These are phyloP conservation scores for Girardinichthys multiradiatus DNA, from an alignment of 2,113 vertebrate species.

Conservation along the genomic window DNA sequence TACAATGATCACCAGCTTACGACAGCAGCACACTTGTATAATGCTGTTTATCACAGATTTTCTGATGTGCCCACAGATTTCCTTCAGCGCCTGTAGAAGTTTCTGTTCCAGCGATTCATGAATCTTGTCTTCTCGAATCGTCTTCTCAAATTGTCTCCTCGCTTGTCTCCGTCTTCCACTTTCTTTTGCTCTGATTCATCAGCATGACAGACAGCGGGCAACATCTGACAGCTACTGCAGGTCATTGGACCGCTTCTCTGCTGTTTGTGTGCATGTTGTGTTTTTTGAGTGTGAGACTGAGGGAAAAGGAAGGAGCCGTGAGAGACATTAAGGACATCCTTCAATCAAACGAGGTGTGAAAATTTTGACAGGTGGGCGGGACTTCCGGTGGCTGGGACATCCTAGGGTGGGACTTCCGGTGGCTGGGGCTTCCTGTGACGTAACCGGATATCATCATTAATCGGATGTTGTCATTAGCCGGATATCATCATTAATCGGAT, in stretches of 20 bases:
- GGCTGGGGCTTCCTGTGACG: too few relatives aligned
- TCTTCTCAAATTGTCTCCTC: constrained; percentile 33
- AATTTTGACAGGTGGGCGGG: too few relatives aligned
- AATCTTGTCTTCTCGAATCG: constrained; percentile 30
- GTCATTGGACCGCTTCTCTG: constrained; percentile 38
- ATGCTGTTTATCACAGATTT: constrained; percentile 12
- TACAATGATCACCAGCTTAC: constrained; percentile 3
- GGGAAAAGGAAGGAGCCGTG: not conserved
- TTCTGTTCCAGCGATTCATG: constrained; percentile 25
- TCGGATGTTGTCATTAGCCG: too few relatives aligned
- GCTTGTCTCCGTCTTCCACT: constrained; percentile 39
- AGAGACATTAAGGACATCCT: too few relatives aligned
- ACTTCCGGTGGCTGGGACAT: too few relatives aligned
- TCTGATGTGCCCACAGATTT: not conserved
- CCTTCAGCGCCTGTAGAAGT: not conserved
- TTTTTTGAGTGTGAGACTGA: constrained; percentile 8
- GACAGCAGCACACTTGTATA: constrained; percentile 4
- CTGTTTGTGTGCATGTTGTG: constrained; percentile 14
- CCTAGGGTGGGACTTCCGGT: too few relatives aligned
- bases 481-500: too few relatives aligned
- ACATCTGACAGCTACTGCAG: constrained; percentile 42
- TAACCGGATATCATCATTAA: too few relatives aligned
- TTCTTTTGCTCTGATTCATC: constrained; percentile 59
- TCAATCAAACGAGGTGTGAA: too few relatives aligned
- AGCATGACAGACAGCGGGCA: constrained; percentile 40